Evolutionary conservation across 2,888 invertebrate genomes (phyloP).

Genomic region (Andrena camellia): DNA sequence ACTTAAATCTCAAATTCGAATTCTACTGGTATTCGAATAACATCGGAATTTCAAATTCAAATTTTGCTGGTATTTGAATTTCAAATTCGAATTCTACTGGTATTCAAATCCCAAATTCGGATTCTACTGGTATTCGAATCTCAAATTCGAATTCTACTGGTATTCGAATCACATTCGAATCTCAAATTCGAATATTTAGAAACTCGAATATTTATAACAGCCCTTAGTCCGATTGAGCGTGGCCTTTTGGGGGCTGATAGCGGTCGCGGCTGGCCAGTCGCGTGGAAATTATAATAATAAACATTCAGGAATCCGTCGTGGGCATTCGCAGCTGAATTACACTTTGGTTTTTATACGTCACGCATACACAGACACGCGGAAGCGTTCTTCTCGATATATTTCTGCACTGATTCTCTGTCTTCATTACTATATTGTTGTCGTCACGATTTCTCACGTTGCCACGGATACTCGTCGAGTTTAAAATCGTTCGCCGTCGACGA

Average conservation of each 20-base stretch:
- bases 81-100: too few species aligned
- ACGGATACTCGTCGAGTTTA: conserved; percentile 5
- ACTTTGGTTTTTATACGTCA: conserved; percentile 52
- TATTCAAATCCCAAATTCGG: too few species aligned
- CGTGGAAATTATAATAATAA: conserved; percentile 33
- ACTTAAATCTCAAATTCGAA: too few species aligned
- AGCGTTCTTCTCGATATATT: conserved; percentile 23
- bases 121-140: too few species aligned
- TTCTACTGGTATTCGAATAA: too few species aligned
- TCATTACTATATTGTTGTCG: conserved; percentile 18
- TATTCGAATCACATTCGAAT: too few species aligned
- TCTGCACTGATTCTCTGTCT: conserved; percentile 41
- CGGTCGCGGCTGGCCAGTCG: conserved; percentile 6
- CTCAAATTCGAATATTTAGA: too few species aligned
- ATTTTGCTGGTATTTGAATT: too few species aligned
- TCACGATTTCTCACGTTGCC: conserved; percentile 36
- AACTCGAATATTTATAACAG: not conserved
- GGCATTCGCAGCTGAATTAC: conserved; percentile 52
- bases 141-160: too few species aligned
- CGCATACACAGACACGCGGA: not conserved
- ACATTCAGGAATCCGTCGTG: conserved; percentile 55
- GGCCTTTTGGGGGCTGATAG: not conserved
- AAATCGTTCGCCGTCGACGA: not conserved
- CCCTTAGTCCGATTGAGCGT: not conserved
- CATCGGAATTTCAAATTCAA: too few species aligned